A percentile compares a stretch with the other conserved stretches of the same genome.
Evolutionary conservation across 2,888 invertebrate genomes (phyloP).

Genomic region (Patella ulyssiponensis): DNA sequence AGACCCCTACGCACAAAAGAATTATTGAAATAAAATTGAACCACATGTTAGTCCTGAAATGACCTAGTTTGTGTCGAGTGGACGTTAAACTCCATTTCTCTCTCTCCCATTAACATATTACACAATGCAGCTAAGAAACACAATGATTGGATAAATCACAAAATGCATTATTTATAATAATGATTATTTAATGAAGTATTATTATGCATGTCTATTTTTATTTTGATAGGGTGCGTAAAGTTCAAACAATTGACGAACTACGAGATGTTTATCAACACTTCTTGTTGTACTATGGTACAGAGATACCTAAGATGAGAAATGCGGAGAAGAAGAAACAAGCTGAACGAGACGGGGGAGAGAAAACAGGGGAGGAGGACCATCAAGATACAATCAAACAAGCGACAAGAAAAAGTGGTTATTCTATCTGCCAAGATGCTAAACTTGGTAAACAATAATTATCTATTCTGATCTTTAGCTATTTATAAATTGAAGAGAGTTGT

Average conservation of each 20-base stretch:
- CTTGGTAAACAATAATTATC: conserved; percentile 72
- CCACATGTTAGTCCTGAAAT: no score
- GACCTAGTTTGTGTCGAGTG: no score
- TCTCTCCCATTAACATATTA: no score
- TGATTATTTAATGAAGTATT: no score
- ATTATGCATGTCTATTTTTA: neutral
- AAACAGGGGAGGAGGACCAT: conserved; percentile 56
- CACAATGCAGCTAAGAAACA: no score
- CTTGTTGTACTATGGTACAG: conserved; percentile 88
- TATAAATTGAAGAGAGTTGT: neutral
- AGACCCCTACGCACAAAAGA: no score
- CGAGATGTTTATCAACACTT: conserved; percentile 95
- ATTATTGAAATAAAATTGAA: no score
- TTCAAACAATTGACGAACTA: conserved; percentile 83
- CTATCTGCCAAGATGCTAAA: conserved; percentile 88
- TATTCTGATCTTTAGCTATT: neutral
- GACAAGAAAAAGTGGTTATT: conserved; percentile 88
- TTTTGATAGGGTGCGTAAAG: conserved; percentile 53
- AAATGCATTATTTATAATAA: no score
- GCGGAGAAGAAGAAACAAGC: conserved; percentile 70
- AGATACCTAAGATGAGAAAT: conserved; percentile 75
- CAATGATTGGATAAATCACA: no score
- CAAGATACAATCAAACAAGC: conserved; percentile 82
- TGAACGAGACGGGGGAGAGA: conserved; percentile 48
- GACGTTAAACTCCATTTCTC: no score